A percentile compares a stretch with the other conserved stretches of the same genome.
These are phyloP conservation scores for Mimachlamys varia DNA, from an alignment of 2,888 invertebrate genomes.

Conservation along the genomic window DNA sequence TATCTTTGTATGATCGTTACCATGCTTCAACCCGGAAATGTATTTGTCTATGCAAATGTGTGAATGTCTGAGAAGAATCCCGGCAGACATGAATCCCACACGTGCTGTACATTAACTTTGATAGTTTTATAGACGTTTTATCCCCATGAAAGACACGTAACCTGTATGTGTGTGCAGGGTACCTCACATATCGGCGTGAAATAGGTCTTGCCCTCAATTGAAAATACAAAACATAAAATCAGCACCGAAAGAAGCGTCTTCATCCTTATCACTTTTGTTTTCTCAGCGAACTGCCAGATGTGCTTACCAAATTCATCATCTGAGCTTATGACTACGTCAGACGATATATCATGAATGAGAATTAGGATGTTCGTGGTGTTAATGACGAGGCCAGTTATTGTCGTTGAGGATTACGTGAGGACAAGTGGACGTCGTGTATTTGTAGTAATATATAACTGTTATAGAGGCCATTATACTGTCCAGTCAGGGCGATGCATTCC, in stretches of 20 bases:
- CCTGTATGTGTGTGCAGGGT: too few species aligned
- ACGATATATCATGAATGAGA: constrained; percentile 9
- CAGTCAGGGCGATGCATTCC: neutral
- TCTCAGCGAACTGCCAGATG: neutral
- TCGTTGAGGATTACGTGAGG: neutral
- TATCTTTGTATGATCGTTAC: too few species aligned
- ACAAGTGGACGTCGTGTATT: neutral
- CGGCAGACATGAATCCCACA: too few species aligned
- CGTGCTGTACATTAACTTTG: too few species aligned
- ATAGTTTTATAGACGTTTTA: too few species aligned
- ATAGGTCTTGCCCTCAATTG: too few species aligned
- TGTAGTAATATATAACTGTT: neutral
- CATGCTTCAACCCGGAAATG: too few species aligned
- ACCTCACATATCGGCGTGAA: too few species aligned
- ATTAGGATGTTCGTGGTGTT: neutral
- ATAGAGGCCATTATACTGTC: neutral
- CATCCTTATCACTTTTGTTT: neutral
- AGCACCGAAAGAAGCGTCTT: neutral
- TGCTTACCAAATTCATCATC: neutral
- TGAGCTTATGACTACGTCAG: neutral
- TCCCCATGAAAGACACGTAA: too few species aligned
- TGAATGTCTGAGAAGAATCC: too few species aligned
- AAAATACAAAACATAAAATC: neutral
- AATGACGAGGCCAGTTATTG: neutral
- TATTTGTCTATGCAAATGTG: too few species aligned